Percentiles rank a stretch among this genome's conserved stretches.
Evolutionary conservation across 2,888 invertebrate genomes (phyloP).

Genomic region (Scaptomyza tumidula): DNA sequence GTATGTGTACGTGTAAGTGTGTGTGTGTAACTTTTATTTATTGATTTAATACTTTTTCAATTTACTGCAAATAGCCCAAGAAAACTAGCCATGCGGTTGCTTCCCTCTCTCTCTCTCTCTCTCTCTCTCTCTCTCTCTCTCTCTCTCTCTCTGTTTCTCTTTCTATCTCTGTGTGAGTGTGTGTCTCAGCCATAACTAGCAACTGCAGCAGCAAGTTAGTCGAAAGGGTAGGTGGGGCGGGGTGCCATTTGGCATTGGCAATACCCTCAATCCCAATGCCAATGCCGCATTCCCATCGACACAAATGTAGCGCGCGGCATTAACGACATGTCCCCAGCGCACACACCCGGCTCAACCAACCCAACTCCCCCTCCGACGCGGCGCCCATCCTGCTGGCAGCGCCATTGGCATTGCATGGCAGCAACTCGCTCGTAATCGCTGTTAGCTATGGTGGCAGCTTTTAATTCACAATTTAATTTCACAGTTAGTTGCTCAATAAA

Average conservation of each 20-base stretch:
- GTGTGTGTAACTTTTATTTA: constrained; percentile 73
- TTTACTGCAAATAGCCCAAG: constrained; percentile 78
- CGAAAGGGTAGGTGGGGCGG: background rate
- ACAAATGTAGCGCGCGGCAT: constrained; percentile 56
- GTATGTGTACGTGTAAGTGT: constrained; percentile 14
- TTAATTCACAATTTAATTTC: constrained; percentile 79
- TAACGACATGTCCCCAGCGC: constrained; percentile 61
- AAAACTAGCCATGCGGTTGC: constrained; percentile 32
- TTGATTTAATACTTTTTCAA: constrained; percentile 78
- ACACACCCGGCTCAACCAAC: background rate
- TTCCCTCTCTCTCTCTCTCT: background rate
- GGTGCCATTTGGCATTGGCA: constrained; percentile 52
- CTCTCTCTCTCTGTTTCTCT: background rate
- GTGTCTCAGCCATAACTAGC: constrained; percentile 64
- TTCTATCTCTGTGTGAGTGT: background rate
- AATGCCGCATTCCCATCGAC: constrained; percentile 48
- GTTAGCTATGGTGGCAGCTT: constrained; percentile 67
- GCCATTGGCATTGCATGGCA: constrained; percentile 8
- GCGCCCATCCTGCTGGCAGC: background rate
- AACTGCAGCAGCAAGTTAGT: constrained; percentile 20
- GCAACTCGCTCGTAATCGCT: constrained; percentile 52
- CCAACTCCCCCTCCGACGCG: background rate
- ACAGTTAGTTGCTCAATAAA: constrained; percentile 74
- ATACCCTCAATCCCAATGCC: constrained; percentile 35
- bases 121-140: background rate